Evolutionary conservation across 2,888 invertebrate species (phyloP), one percentile per base, ranked within the genome.

Genomic region (Diloba caeruleocephala): DNA sequence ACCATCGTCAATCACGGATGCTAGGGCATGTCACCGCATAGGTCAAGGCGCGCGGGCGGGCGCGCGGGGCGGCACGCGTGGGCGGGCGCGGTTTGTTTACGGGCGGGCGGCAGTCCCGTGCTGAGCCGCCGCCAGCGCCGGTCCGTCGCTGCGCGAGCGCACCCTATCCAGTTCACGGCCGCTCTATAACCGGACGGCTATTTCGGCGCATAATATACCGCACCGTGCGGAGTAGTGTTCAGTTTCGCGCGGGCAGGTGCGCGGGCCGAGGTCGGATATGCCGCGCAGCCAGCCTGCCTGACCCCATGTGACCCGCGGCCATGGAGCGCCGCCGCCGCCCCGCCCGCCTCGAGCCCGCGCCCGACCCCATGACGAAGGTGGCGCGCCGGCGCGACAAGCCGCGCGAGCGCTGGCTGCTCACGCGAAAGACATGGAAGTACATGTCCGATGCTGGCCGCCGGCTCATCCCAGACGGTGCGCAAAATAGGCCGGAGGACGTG

Each of bases 361-460:
- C 89, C 57, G 94, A 92, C 62, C 88, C 89, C 69, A 95, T 95
- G 94, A 95, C 95, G 58, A 94, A 93, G 79, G 89, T 94, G 38
- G 89, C 94, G 74, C 90, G 95, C 52, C 94, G 94, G 71, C 93
- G 95, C 41, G 89, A 94, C 50, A 94, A 94, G 81, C 90, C 94
- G 74, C 96, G 96, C 81, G 98, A 98, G 87, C 95, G 98, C 85
- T 98, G 98, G 98, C 94, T 98, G 55, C 94, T 98, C 53, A 98
- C 98, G 33, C 94, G 98, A 54, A 98, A 98, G 90, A 98, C 98
- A 37, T 98, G 98, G 98, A 94, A 97, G 74, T 98, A 98, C 87
- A 98, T 98, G 98, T 95, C 97, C n/a, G 98, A 98, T 74, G 97
- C 97, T 21, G 98, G 98, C 33, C 95, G 97, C 54, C 96, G 96